Evolutionary conservation across 2,888 invertebrate genomes (phyloP).

Genomic region (Calameuta idolon): DNA sequence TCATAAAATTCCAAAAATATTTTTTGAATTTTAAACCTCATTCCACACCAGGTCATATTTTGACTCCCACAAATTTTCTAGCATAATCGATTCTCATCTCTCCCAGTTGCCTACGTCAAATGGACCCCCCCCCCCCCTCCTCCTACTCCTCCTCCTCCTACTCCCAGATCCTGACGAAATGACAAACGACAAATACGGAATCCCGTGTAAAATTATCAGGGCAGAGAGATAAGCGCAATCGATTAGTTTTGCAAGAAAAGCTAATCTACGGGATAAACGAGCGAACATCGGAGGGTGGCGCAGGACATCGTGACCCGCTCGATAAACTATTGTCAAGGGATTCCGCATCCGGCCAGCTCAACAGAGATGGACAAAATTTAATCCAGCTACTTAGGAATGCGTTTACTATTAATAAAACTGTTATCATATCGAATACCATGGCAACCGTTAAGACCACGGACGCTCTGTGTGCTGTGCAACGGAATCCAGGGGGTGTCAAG

Average conservation of each 20-base stretch:
- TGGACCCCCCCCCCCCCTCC: neutral
- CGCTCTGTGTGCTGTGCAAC: neutral
- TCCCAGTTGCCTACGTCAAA: neutral
- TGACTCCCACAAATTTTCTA: neutral
- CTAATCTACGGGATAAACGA: neutral
- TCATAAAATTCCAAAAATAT: neutral
- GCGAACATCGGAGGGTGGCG: neutral
- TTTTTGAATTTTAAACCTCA: neutral
- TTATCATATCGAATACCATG: slow-evolving; percentile 13
- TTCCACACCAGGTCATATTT: neutral
- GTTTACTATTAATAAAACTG: slow-evolving; percentile 24
- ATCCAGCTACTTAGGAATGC: neutral
- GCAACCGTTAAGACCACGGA: neutral
- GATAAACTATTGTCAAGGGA: neutral
- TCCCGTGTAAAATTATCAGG: neutral
- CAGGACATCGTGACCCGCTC: neutral
- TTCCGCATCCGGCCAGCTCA: neutral
- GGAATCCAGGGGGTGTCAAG: neutral
- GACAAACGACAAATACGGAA: neutral
- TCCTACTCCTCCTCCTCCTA: too few species aligned
- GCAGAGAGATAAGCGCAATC: neutral
- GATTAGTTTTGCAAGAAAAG: neutral
- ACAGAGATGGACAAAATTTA: neutral
- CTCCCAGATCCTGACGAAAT: neutral
- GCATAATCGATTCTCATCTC: neutral